A percentile compares a stretch with the other conserved stretches of the same genome.
Evolutionary conservation across 2,888 invertebrate genomes (phyloP).

Genomic region (Pterostichus madidus): DNA sequence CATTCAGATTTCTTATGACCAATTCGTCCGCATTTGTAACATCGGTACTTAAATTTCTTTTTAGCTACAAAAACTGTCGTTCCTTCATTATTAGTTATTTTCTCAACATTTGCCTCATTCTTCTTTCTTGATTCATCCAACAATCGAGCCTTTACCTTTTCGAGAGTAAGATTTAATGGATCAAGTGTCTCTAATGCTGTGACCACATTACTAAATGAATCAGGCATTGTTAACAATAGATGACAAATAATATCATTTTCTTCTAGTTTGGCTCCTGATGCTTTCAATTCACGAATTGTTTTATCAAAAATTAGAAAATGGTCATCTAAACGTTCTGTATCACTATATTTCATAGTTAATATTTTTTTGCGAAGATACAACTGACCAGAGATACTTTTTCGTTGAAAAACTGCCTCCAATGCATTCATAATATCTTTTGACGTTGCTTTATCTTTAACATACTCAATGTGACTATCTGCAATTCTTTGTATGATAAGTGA

Average conservation of each 20-base stretch:
- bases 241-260: slow-evolving; percentile 68
- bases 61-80: too few species aligned
- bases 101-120: not conserved
- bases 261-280: slow-evolving; percentile 69
- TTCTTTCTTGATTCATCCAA: not conserved
- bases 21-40: too few species aligned
- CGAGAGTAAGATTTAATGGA: not conserved
- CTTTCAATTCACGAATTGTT: slow-evolving; percentile 70
- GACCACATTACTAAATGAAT: not conserved
- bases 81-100: too few species aligned
- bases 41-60: too few species aligned
- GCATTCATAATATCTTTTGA: too few species aligned
- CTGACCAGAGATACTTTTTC: too few species aligned
- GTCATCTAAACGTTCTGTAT: slow-evolving; percentile 68
- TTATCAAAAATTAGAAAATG: slow-evolving; percentile 69
- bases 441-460: too few species aligned
- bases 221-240: not conserved
- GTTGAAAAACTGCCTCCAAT: too few species aligned
- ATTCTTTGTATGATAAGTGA: slow-evolving; percentile 70
- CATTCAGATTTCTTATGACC: too few species aligned
- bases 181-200: not conserved
- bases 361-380: too few species aligned
- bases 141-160: not conserved
- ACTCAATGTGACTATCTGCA: slow-evolving; percentile 68
- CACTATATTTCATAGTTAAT: slow-evolving; percentile 52